Evolutionary conservation across 2,113 vertebrate genomes (phyloP).

Genomic region (Bungarus multicinctus): DNA sequence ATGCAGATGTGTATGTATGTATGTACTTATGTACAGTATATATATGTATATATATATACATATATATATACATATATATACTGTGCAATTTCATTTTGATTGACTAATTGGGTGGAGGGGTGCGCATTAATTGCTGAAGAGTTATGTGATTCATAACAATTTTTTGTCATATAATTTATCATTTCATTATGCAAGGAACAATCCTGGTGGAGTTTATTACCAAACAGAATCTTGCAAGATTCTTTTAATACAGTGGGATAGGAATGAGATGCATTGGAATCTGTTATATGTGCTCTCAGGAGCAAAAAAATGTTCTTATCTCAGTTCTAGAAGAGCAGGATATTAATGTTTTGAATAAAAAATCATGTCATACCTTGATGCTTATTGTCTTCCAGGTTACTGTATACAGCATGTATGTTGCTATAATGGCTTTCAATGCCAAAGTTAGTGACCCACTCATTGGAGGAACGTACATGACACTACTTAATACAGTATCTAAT

Average conservation of each 20-base stretch:
- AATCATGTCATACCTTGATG: background rate
- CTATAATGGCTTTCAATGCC: conserved; percentile 96
- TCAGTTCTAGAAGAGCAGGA: background rate
- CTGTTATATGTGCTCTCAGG: background rate
- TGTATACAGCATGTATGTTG: conserved; percentile 96
- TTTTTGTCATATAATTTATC: background rate
- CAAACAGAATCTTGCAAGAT: background rate
- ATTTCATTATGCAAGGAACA: background rate
- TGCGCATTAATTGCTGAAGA: background rate
- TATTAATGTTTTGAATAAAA: background rate
- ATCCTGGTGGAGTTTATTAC: background rate
- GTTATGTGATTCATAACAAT: background rate
- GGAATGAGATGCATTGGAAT: background rate
- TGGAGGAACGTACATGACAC: conserved; percentile 97
- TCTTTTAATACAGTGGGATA: background rate
- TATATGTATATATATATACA: background rate
- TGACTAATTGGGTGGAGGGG: background rate
- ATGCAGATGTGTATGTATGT: background rate
- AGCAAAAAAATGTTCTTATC: background rate
- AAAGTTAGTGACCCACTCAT: conserved; percentile 96
- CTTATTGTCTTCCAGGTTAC: conserved; percentile 74
- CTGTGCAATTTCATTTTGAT: background rate
- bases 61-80: background rate
- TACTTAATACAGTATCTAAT: conserved; percentile 94
- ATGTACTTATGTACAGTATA: background rate